These are phyloP conservation scores for Antheraea yamamai DNA, from an alignment of 2,888 invertebrate genomes.

Conservation along the genomic window DNA sequence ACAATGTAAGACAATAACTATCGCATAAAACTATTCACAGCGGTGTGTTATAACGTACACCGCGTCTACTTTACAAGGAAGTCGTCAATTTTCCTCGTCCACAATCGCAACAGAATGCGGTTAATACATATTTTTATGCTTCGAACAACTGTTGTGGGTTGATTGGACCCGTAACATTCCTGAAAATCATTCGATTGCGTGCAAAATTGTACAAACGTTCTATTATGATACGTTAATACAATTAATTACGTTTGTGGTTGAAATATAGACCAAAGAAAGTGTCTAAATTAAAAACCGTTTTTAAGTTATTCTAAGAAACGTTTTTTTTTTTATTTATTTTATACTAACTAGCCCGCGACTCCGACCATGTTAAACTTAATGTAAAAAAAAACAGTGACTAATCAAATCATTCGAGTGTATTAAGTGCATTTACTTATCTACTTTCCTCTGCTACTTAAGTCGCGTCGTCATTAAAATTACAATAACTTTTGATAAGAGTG, in stretches of 20 bases:
- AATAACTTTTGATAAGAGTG: too few relatives aligned
- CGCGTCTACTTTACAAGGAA: slow-evolving; percentile 36
- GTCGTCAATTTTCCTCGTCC: slow-evolving; percentile 40
- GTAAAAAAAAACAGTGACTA: too few relatives aligned
- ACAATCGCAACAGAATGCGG: slow-evolving; percentile 25
- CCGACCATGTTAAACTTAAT: too few relatives aligned
- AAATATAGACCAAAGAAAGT: neutral
- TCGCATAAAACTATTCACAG: slow-evolving; percentile 15
- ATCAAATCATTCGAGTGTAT: too few relatives aligned
- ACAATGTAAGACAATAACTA: slow-evolving; percentile 8
- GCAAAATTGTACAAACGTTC: neutral
- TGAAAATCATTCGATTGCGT: slow-evolving; percentile 4
- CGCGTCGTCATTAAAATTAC: too few relatives aligned
- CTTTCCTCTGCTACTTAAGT: too few relatives aligned
- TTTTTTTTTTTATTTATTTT: neutral
- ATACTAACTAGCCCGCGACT: too few relatives aligned
- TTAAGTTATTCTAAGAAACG: neutral
- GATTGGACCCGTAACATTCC: slow-evolving; percentile 16
- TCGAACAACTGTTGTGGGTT: slow-evolving; percentile 23
- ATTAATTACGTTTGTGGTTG: neutral
- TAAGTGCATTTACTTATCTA: too few relatives aligned
- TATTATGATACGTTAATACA: neutral
- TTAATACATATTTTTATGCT: slow-evolving; percentile 28
- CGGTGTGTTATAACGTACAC: slow-evolving; percentile 24
- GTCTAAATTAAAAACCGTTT: neutral